Base-by-base conservation (phyloP, 2,888 invertebrate genomes). In the Lithophane ornitopus region DNA sequence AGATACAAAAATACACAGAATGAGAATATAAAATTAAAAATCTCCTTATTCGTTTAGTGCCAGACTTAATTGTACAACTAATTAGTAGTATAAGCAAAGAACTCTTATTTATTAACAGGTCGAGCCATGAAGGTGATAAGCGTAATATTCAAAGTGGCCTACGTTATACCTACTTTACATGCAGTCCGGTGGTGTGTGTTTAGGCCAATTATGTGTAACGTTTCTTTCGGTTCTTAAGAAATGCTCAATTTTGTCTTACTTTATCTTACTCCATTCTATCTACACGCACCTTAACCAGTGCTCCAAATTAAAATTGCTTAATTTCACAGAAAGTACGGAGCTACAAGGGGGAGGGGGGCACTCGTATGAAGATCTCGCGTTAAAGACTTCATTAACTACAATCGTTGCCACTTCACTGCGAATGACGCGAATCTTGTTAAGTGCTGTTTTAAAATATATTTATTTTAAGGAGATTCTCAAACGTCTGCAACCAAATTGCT, bases 281-380 rank as follows among this genome's bases (percentile, higher is more conserved):
- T 68, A 56, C 61, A 70, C 67, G 22, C 44, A 56, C 70, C 81
- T 84, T 86, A 78, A 78, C 41, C 41, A 62, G 22, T 69, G 87
- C 87, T 88, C 84, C 86, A 90, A 91, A 92, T 93, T 92, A 92
- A 92, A 93, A 92, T 90, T 91, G 89, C 83, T 89, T 89, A 92
- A 91, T 91, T 89, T 87, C 84, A 80, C 87, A 88, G 81, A 88
- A 81, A 81, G 86, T 84, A 87, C 76, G 76, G 62, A 77, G 73
- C 80, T 78, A 22, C 22, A 72, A 68, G 68, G 56, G 12, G 19
- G 66, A 69, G 70, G 61, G 19, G 12, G n/a, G 54, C 28, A 70
- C 71, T 74, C 77, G 80, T 85, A 86, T 85, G 84, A 87, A 84
- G 76, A 86, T 81, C 78, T 84, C 74, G 54, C 79, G 69, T 81